These are phyloP conservation scores for Heliothis subflexa DNA, from an alignment of 1,140 invertebrate genomes.

Conservation along the genomic window DNA sequence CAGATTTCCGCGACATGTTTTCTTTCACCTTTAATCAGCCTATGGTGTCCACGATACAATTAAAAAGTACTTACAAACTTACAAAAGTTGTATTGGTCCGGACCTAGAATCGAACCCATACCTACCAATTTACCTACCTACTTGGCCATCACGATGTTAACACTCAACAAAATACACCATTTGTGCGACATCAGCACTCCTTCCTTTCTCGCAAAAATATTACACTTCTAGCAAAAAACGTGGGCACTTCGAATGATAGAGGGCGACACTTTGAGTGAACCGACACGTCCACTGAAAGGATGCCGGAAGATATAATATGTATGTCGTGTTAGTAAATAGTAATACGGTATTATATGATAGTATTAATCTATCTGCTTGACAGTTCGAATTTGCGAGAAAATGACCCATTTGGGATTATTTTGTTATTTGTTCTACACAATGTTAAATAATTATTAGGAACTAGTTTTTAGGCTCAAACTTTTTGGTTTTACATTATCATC, in stretches of 20 bases:
- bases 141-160: too few species aligned
- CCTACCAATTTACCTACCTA: too few species aligned
- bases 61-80: too few species aligned
- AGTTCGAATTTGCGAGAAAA: not conserved
- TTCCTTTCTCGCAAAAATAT: not conserved
- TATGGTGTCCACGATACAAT: too few species aligned
- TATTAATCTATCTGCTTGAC: slow-evolving; percentile 2
- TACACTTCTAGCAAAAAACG: not conserved
- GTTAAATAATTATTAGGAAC: too few species aligned
- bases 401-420: not conserved
- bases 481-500: too few species aligned
- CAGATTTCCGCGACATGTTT: too few species aligned
- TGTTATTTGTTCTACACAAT: not conserved
- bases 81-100: too few species aligned
- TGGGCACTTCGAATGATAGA: not conserved
- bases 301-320: not conserved
- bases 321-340: not conserved
- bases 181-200: not conserved
- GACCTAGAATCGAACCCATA: too few species aligned
- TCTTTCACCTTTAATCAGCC: too few species aligned
- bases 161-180: too few species aligned
- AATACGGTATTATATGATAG: not conserved
- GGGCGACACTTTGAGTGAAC: not conserved
- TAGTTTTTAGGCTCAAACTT: too few species aligned
- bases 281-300: not conserved